Conservation (phyloP, 2,113 vertebrate genomes). For the Sceloporus tristichus region DNA sequence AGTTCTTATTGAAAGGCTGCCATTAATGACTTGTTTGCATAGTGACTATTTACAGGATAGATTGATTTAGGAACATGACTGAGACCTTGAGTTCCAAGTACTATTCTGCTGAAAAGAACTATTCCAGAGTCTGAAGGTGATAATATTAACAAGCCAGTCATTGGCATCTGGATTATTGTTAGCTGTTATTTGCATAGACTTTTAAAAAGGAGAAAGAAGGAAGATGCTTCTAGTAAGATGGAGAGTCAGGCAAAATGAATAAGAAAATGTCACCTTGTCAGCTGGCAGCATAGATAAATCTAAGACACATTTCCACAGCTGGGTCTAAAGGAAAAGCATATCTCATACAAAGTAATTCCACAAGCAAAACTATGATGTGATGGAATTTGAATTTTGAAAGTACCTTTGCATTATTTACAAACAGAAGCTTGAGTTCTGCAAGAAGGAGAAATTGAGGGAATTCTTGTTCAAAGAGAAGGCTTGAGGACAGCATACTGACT, state of each 20-base stretch:
- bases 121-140: slow-evolving; percentile 18
- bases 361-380: slow-evolving; percentile 16
- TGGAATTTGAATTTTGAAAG: slow-evolving; percentile 43
- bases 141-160: slow-evolving; percentile 32
- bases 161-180: slow-evolving; percentile 37
- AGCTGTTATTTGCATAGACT: not conserved
- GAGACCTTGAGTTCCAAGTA: slow-evolving; percentile 19
- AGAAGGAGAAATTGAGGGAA: slow-evolving; percentile 7
- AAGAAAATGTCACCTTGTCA: slow-evolving; percentile 41
- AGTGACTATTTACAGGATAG: not conserved
- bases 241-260: slow-evolving; percentile 26
- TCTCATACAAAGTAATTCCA: slow-evolving; percentile 33
- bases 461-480: not conserved
- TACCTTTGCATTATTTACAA: slow-evolving; percentile 46
- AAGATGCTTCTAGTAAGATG: slow-evolving; percentile 5
- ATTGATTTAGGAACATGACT: slow-evolving; percentile 2
- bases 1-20: slow-evolving; percentile 44
- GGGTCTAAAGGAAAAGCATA: not conserved
- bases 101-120: slow-evolving; percentile 23
- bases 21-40: slow-evolving; percentile 47
- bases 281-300: slow-evolving; percentile 38
- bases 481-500: not conserved
- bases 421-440: not conserved
- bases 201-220: not conserved
- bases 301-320: slow-evolving; percentile 32